Evolutionary conservation across 2,113 vertebrate species (phyloP), one percentile per base, ranked within the genome.

Genomic region (Gymnarchus niloticus): DNA sequence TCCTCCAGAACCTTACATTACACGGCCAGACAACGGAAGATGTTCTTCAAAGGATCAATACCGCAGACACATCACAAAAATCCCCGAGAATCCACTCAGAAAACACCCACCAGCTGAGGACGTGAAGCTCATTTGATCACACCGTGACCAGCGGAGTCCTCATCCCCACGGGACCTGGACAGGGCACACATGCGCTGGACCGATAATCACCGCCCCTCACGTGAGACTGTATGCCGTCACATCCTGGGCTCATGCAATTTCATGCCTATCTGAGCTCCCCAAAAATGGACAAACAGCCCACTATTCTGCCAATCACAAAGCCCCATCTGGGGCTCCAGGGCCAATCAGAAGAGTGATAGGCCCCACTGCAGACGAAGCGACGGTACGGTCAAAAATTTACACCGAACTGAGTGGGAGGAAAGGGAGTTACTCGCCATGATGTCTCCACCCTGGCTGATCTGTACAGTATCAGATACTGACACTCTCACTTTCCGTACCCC

Each of bases 241-340:
- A 41, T 25, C 46, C n/a, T 83, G 78, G 19, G 49, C 81, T 77
- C 83, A n/a, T 78, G 86, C 56, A 88, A 90, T 88, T 90, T 89
- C 87, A 90, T 57, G 87, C 86, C 82, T 37, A 81, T 87, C 87
- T 87, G 48, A 82, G 76, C 46, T 87, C 81, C 46, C 69, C 21
- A 73, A 17, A 41, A 88, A 81, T 49, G 28, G 7, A 56, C 41
- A 78, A 41, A 83, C 81, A 86, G 84, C 84, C 57, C 86, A 59
- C 86, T 85, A 89, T 61, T 56, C 81, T 86, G 88, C 78, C 87
- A 87, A 86, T 88, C 88, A 87, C 21, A 49, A 17, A 9, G 7
- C 17, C 51, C 61, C 25, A 12, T n/a, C 77, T 14, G 80, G 51
- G 41, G 51, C 87, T 54, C 23, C 82, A 52, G 84, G 65, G 77